These are phyloP conservation scores for Halictus quadricinctus DNA, from an alignment of 2,888 invertebrate genomes.

Conservation along the genomic window DNA sequence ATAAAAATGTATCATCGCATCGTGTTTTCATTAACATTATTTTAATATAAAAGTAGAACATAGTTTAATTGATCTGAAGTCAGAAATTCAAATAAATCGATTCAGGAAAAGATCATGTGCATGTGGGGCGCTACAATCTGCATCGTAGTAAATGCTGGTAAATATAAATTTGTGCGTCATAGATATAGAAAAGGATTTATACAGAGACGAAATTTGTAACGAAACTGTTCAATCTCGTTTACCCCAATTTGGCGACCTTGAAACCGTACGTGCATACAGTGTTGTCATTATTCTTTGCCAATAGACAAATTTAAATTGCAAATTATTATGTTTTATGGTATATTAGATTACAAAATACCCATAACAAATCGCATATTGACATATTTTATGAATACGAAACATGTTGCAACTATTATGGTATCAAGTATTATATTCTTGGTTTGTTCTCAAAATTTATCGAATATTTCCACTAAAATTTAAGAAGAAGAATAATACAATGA, in stretches of 20 bases:
- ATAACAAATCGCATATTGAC: constrained; percentile 10
- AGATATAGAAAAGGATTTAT: background rate
- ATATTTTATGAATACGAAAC: constrained; percentile 28
- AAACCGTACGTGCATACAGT: background rate
- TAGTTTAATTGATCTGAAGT: background rate
- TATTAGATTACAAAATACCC: constrained; percentile 7
- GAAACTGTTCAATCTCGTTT: background rate
- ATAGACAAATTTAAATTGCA: background rate
- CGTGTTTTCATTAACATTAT: background rate
- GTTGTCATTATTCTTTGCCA: background rate
- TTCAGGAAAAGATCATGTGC: background rate
- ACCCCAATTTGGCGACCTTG: background rate
- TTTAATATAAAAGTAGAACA: background rate
- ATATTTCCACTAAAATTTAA: background rate
- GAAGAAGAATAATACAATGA: background rate
- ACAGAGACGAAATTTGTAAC: background rate
- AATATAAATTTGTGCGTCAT: background rate
- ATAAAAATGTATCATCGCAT: background rate
- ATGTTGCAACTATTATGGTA: background rate
- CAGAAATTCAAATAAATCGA: background rate
- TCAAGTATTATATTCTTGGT: background rate
- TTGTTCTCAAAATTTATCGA: background rate
- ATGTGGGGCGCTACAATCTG: background rate
- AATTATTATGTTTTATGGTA: background rate
- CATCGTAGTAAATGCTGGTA: background rate